These are phyloP conservation scores for Labeo catla DNA, from an alignment of 2,113 vertebrate species.

Conservation along the genomic window DNA sequence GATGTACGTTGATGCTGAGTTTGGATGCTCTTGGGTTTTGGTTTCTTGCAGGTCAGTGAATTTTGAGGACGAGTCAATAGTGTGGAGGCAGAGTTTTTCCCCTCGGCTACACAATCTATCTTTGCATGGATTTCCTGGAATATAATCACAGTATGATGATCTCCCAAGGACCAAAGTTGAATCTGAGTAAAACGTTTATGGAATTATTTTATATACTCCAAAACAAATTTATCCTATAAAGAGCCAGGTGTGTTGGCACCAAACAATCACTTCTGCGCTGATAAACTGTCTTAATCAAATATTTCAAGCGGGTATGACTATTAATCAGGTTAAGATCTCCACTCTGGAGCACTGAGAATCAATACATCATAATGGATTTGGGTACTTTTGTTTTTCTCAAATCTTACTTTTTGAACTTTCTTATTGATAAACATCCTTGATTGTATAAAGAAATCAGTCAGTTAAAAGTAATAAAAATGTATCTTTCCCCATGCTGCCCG, in stretches of 20 bases:
- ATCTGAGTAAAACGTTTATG: slow-evolving; percentile 44
- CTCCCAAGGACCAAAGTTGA: slow-evolving; percentile 15
- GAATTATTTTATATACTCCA: slow-evolving; percentile 23
- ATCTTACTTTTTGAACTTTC: slow-evolving; percentile 30
- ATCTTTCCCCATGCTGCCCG: slow-evolving; percentile 20
- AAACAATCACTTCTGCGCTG: slow-evolving; percentile 33
- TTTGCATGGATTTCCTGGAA: slow-evolving; percentile 33
- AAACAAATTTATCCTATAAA: neutral
- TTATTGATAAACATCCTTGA: slow-evolving; percentile 44
- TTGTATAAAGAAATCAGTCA: slow-evolving; percentile 29
- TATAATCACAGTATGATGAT: slow-evolving; percentile 15
- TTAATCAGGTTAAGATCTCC: slow-evolving; percentile 43
- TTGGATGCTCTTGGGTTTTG: neutral
- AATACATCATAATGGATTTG: slow-evolving; percentile 34
- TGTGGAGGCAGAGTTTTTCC: neutral
- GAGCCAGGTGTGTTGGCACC: neutral
- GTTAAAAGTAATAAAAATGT: slow-evolving; percentile 54
- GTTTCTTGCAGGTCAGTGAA: slow-evolving; percentile 33
- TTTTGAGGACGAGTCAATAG: slow-evolving; percentile 32
- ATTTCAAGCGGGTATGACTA: slow-evolving; percentile 22
- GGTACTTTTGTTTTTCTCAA: slow-evolving; percentile 26
- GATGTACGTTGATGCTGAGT: neutral
- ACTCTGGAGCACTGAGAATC: slow-evolving; percentile 3
- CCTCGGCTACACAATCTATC: neutral
- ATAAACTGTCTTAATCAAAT: slow-evolving; percentile 43